Conservation (phyloP, 2,797 vertebrate species). For the Eulemur albifrons region DNA sequence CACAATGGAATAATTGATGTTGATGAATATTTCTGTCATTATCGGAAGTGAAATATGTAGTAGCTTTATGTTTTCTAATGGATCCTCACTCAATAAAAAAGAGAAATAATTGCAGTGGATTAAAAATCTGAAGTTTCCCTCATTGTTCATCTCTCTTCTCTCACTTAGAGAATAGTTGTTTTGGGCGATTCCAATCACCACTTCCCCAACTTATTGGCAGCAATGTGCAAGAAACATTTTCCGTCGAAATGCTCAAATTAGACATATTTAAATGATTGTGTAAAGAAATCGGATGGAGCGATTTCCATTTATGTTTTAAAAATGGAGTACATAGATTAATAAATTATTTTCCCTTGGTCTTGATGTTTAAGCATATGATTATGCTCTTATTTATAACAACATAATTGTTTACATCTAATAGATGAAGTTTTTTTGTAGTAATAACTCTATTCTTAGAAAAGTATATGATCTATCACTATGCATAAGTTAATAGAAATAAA, state of each 20-base stretch:
- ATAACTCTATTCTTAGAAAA: background rate
- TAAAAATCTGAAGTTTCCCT: background rate
- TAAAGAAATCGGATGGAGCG: background rate
- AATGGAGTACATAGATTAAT: background rate
- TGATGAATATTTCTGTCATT: background rate
- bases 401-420: background rate
- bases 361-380: background rate
- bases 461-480: background rate
- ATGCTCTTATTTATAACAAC: background rate
- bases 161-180: background rate
- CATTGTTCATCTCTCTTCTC: background rate
- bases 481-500: background rate
- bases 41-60: background rate
- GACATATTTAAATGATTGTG: background rate
- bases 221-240: background rate
- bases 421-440: background rate
- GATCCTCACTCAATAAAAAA: background rate
- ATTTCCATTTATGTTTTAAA: background rate
- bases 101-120: background rate
- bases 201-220: background rate
- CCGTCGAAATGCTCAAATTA: background rate
- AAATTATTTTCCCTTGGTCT: background rate
- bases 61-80: background rate
- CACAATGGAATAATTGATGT: background rate
- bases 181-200: background rate